Evolutionary conservation across 2,113 vertebrate species (phyloP).

Genomic region (Melanerpes formicivorus): DNA sequence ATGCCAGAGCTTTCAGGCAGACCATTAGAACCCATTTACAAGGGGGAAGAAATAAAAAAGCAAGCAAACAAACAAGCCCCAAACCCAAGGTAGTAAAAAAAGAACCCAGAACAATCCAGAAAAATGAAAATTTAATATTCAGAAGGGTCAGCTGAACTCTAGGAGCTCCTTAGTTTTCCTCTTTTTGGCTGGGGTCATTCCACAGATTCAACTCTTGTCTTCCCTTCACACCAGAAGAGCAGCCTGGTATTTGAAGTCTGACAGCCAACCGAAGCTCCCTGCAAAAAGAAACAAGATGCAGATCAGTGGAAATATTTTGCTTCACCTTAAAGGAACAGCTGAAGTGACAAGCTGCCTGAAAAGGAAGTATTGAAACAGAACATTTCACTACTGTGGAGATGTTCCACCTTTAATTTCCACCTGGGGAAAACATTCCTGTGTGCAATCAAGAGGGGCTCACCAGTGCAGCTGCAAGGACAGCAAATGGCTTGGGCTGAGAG

Average conservation of each 20-base stretch:
- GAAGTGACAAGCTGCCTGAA: background rate
- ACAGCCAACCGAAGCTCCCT: background rate
- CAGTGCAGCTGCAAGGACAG: background rate
- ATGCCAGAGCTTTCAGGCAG: background rate
- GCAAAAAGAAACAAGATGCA: background rate
- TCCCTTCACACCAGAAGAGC: background rate
- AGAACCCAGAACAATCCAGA: background rate
- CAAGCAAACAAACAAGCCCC: no score
- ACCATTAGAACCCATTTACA: background rate
- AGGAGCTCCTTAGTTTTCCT: background rate
- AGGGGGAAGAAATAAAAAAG: background rate
- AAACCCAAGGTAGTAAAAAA: no score
- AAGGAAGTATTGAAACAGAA: background rate
- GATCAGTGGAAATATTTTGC: background rate
- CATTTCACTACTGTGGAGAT: background rate
- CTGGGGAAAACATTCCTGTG: background rate
- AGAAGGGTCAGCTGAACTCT: background rate
- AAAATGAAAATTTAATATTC: background rate
- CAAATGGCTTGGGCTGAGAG: background rate
- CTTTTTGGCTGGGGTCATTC: background rate
- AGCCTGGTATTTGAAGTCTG: background rate
- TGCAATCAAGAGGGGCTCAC: background rate
- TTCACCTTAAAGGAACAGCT: background rate
- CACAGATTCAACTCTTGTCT: background rate
- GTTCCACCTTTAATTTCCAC: background rate